Percentiles rank a stretch among this genome's conserved stretches.
Conservation (phyloP, 2,113 vertebrate genomes). For the Pseudorasbora parva region DNA sequence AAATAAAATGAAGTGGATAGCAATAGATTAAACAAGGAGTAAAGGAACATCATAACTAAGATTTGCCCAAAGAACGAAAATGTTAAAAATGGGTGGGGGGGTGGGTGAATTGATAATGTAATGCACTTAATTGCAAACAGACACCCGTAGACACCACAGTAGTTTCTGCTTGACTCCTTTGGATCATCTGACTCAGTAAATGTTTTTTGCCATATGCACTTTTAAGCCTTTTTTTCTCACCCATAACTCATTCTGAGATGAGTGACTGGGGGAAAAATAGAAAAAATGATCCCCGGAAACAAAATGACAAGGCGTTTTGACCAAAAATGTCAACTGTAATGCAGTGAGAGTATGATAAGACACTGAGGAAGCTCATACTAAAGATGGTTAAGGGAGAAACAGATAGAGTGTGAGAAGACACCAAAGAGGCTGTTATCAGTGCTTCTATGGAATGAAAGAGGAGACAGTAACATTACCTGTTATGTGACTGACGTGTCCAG, state of each 20-base stretch:
- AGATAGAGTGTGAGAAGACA: constrained; percentile 9
- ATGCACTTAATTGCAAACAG: constrained; percentile 21
- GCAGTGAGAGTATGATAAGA: constrained; percentile 14
- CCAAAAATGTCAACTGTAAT: background rate
- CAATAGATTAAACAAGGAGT: background rate
- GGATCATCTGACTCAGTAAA: background rate
- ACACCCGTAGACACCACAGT: too few species aligned
- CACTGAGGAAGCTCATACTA: constrained; percentile 33
- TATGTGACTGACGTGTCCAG: constrained; percentile 55
- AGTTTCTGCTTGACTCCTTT: constrained; percentile 54
- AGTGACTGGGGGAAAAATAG: background rate
- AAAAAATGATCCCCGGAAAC: background rate
- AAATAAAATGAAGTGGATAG: constrained; percentile 28
- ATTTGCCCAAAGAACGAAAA: background rate
- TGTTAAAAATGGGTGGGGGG: constrained; percentile 7
- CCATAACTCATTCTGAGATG: background rate
- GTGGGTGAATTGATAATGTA: background rate
- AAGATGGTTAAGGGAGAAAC: constrained; percentile 14
- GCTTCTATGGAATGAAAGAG: constrained; percentile 45
- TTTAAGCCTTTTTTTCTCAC: background rate
- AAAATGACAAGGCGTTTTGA: constrained; percentile 11
- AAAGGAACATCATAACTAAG: background rate
- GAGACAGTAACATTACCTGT: constrained; percentile 57
- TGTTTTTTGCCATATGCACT: background rate
- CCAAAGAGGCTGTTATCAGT: constrained; percentile 22